phyloP scores from a whole-genome alignment of 2,113 vertebrate species.

The Tupaia tana region DNA sequence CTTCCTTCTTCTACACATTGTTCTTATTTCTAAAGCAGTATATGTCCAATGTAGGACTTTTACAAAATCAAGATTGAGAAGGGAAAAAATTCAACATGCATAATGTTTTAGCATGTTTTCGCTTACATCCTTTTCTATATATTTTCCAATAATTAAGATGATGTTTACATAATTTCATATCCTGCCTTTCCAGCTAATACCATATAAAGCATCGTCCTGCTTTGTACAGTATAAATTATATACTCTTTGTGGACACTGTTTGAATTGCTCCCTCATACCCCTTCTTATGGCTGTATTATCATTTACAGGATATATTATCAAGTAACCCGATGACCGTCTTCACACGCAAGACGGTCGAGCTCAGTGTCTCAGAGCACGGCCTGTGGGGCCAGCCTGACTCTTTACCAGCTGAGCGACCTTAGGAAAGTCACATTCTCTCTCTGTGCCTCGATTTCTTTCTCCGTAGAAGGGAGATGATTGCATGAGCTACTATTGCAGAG shows the following conservation, averaged over 20 bases:
- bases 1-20: background rate
- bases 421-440: background rate
- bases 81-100: background rate
- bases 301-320: too few relatives aligned
- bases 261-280: too few relatives aligned
- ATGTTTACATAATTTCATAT: background rate
- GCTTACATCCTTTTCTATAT: too few relatives aligned
- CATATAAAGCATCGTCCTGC: too few relatives aligned
- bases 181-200: background rate
- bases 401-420: background rate
- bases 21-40: conserved; percentile 22
- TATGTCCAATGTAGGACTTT: too few relatives aligned
- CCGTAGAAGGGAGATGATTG: background rate
- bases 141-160: background rate
- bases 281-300: too few relatives aligned
- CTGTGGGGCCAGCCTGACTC: background rate
- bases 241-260: too few relatives aligned
- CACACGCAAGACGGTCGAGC: too few relatives aligned
- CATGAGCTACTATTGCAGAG: background rate
- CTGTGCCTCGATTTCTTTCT: background rate
- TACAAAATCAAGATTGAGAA: background rate
- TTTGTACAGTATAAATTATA: too few relatives aligned
- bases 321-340: too few relatives aligned
- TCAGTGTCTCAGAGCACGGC: fast-evolving
- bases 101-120: background rate